Conservation (phyloP, 2,113 vertebrate genomes). For the Ia io region DNA sequence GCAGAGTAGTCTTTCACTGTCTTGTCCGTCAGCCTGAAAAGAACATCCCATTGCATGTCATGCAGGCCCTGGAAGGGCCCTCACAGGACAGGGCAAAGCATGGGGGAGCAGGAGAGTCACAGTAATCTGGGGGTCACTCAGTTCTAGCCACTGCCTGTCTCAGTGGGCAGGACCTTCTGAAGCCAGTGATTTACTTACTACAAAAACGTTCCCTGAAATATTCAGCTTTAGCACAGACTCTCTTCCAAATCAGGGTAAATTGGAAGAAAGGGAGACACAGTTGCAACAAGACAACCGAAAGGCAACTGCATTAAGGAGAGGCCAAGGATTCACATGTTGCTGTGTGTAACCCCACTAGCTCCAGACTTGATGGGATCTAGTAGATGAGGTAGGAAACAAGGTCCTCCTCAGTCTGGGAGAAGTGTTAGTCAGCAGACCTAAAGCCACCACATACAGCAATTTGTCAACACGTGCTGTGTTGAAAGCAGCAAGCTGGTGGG, state of each 20-base stretch:
- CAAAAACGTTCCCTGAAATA: neutral
- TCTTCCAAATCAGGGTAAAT: neutral
- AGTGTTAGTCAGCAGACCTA: neutral
- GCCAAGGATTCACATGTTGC: rapidly evolving
- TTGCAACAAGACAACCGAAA: neutral
- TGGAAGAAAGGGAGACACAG: rapidly evolving
- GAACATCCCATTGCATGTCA: neutral
- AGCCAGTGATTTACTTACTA: neutral
- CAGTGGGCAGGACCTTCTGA: neutral
- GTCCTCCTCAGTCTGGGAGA: neutral
- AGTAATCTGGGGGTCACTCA: rapidly evolving
- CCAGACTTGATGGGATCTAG: neutral
- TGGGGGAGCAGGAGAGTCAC: neutral
- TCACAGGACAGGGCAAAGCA: neutral
- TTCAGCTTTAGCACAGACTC: neutral
- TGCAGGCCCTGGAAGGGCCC: neutral
- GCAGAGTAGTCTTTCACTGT: constrained; percentile 92
- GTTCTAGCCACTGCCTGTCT: neutral
- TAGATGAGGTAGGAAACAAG: neutral
- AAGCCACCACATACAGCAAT: neutral
- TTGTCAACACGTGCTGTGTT: rapidly evolving
- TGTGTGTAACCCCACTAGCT: neutral
- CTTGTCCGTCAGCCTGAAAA: constrained; percentile 92
- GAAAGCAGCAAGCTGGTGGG: neutral
- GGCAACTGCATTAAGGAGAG: neutral